Base-by-base conservation (phyloP, 2,113 vertebrate species). In the Nicator chloris region DNA sequence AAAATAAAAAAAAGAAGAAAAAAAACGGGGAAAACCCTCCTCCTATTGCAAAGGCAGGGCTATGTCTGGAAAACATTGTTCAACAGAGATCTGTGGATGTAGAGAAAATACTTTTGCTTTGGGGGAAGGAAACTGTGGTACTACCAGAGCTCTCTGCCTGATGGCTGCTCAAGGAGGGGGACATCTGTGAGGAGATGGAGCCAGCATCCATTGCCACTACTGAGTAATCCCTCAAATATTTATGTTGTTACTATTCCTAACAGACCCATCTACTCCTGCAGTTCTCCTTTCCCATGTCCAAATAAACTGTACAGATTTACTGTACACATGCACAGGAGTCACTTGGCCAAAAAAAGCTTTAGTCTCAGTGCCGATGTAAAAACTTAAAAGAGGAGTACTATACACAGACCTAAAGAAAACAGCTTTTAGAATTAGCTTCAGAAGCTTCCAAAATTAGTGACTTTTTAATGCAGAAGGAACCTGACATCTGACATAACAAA, bases 221-320 rank as follows among this genome's bases (percentile, higher is more conserved):
- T 72, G 61, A 93, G 53, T 65, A 87, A 91, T 72, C 65, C 49
- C 40, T 93, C 84, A 79, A 91, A 87, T 85, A 86, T 84, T 89
- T 86, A 51, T 82, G 37, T 57, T 64, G 47, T 59, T 85, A 44
- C 82, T 90, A 60, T 82, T 91, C 78, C 65, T 85, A 85, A 76
- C 24, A 71, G 65, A 84, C 31, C 21, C 37, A 72, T 40, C 82
- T 65, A 16, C 44, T 82, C 56, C 70, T 76, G 66, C 70, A 91
- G 16, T n/a, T 88, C 86, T 80, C 37, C 54, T 53, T 76, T 82
- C 82, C 65, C 61, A 49, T 49, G 85, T 82, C 35, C 70, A 13
- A 87, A 93, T 73, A 93, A 93, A 95, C 59, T 63, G 11, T 33
- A 65, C 0, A 2, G 42, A 84, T 78, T 75, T 77, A 64, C 44